phyloP scores from a whole-genome alignment of 2,113 vertebrate genomes.

The Colinus virginianus region DNA sequence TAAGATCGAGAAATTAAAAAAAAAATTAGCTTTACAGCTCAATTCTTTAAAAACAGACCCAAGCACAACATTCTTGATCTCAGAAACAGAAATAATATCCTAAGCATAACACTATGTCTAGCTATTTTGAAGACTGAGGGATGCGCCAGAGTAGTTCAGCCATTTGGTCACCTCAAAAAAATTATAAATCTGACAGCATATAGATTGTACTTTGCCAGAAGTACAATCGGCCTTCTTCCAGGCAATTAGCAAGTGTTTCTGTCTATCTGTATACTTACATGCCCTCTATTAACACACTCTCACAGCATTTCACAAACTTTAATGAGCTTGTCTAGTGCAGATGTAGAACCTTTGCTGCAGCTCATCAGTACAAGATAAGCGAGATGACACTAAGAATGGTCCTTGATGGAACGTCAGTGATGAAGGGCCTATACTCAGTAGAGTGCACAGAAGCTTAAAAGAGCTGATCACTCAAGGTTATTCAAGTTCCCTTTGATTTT shows the following conservation, averaged over 20 bases:
- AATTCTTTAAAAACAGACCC: background rate
- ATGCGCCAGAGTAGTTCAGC: background rate
- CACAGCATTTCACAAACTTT: slow-evolving; percentile 5
- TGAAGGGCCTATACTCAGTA: background rate
- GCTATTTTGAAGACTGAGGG: background rate
- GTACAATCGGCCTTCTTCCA: background rate
- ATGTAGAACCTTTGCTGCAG: background rate
- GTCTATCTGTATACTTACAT: background rate
- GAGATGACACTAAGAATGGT: background rate
- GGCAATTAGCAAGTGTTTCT: background rate
- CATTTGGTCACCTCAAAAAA: background rate
- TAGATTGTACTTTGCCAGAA: slow-evolving; percentile 13
- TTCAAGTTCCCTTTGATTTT: background rate
- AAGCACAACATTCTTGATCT: background rate
- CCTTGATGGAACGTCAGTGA: background rate
- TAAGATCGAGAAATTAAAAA: background rate
- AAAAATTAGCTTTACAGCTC: background rate
- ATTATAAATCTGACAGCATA: background rate
- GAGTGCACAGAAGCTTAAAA: background rate
- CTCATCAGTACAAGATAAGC: background rate
- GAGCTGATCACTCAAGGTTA: background rate
- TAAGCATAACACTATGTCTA: background rate
- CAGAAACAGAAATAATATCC: background rate
- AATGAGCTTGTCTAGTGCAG: slow-evolving; percentile 27
- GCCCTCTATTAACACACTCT: slow-evolving; percentile 7